Conservation (phyloP, 2,797 vertebrate species). For the Clarias fuscus region DNA sequence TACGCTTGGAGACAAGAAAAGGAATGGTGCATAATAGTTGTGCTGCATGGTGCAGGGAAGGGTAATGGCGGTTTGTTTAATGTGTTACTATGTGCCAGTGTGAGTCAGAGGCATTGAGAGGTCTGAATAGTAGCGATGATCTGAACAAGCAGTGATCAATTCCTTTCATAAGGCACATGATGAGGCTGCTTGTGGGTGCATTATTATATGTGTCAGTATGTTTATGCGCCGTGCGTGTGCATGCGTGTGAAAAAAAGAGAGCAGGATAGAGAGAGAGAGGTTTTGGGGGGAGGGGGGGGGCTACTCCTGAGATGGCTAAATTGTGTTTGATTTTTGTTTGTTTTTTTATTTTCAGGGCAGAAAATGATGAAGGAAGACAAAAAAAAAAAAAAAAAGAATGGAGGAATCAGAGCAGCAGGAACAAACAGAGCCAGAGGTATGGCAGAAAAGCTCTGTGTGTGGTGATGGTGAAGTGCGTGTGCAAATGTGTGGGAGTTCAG, state of each 20-base stretch:
- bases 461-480: conserved; percentile 66
- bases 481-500: conserved; percentile 59
- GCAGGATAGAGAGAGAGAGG: conserved; percentile 3
- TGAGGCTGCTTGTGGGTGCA: conserved; percentile 43
- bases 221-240: conserved; percentile 41
- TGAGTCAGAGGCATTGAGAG: conserved; percentile 59
- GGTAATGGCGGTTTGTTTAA: conserved; percentile 56
- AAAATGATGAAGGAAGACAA: conserved; percentile 9
- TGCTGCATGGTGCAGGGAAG: conserved; percentile 29
- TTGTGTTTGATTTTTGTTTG: conserved; percentile 15
- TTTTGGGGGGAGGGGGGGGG: too few species aligned
- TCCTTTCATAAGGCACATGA: conserved; percentile 56
- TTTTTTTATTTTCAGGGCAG: conserved; percentile 20
- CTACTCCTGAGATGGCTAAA: conserved; percentile 5
- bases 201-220: conserved; percentile 51
- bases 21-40: conserved; percentile 28
- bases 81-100: conserved; percentile 52
- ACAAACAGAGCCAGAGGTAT: conserved; percentile 79
- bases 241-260: conserved; percentile 25
- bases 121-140: conserved; percentile 59
- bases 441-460: conserved; percentile 71
- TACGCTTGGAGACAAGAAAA: conserved; percentile 27
- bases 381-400: conserved; percentile 24
- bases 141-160: conserved; percentile 61
- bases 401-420: conserved; percentile 66